phyloP scores from a whole-genome alignment of 2,113 vertebrate species.

The Plecotus auritus region DNA sequence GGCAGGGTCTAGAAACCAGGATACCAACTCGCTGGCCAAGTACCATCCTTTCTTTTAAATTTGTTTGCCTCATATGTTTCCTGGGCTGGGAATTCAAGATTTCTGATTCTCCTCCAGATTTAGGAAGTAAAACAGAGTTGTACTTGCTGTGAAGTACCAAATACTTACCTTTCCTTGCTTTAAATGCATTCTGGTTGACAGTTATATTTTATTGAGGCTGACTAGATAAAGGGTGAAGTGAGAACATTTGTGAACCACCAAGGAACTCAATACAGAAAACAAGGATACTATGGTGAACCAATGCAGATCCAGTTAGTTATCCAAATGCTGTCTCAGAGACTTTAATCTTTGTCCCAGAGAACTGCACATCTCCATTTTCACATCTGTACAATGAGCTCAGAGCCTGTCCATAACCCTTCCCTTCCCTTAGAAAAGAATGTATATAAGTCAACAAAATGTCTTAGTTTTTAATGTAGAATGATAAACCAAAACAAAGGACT shows the following conservation, averaged over 20 bases:
- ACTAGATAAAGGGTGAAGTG: slow-evolving; percentile 20
- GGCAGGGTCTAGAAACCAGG: not conserved
- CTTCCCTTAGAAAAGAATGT: not conserved
- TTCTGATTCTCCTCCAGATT: not conserved
- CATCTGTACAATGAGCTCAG: not conserved
- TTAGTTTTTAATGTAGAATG: not conserved
- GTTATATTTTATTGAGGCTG: slow-evolving; percentile 30
- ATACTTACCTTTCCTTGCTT: not conserved
- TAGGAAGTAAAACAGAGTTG: not conserved
- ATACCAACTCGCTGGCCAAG: not conserved
- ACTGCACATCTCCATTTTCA: slow-evolving; percentile 1
- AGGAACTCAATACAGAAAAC: slow-evolving; percentile 36
- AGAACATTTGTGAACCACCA: slow-evolving; percentile 16
- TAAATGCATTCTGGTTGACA: not conserved
- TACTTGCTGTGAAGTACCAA: not conserved
- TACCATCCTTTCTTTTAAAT: slow-evolving; percentile 3
- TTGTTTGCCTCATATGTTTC: slow-evolving; percentile 6
- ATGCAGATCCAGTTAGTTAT: not conserved
- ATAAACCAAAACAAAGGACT: slow-evolving; percentile 12
- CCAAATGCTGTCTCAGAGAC: not conserved
- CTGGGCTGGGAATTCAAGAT: not conserved
- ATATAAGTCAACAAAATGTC: slow-evolving; percentile 10
- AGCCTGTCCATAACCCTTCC: not conserved
- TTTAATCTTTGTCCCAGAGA: not conserved
- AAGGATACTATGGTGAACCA: not conserved